Percentiles rank a stretch among this genome's conserved stretches.
These are phyloP conservation scores for Lichenostomus cassidix DNA, from an alignment of 2,113 vertebrate genomes.

Conservation along the genomic window DNA sequence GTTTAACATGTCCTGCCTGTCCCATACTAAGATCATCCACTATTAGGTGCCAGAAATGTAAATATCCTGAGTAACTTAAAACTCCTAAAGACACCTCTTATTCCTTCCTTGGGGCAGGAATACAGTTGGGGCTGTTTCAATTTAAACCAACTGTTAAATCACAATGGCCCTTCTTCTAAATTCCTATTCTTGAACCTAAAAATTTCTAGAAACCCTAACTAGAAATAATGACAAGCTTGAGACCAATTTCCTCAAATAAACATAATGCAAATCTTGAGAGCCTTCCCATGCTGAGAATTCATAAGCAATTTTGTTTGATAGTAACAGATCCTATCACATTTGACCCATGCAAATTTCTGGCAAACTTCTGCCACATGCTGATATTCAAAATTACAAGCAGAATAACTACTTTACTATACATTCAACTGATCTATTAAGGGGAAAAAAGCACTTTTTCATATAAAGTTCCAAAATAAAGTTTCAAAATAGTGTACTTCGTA, in stretches of 20 bases:
- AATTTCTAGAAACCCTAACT: neutral
- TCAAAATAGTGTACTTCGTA: neutral
- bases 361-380: constrained; percentile 6
- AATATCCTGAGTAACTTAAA: neutral
- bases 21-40: neutral
- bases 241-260: constrained; percentile 2
- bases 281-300: neutral
- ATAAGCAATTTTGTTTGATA: neutral
- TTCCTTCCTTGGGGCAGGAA: neutral
- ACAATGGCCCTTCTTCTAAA: neutral
- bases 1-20: neutral
- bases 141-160: neutral
- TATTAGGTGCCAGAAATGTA: neutral
- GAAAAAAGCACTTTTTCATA: neutral
- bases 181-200: neutral
- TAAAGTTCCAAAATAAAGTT: neutral
- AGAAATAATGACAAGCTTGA: constrained; percentile 25
- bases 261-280: neutral
- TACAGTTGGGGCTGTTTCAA: neutral
- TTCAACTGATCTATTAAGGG: neutral
- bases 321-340: neutral
- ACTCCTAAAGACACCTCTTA: neutral
- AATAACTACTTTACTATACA: neutral
- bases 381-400: constrained; percentile 31
- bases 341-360: constrained; percentile 1